Conservation (phyloP, 2,888 invertebrate species). For the Mesorhabditis belari region DNA sequence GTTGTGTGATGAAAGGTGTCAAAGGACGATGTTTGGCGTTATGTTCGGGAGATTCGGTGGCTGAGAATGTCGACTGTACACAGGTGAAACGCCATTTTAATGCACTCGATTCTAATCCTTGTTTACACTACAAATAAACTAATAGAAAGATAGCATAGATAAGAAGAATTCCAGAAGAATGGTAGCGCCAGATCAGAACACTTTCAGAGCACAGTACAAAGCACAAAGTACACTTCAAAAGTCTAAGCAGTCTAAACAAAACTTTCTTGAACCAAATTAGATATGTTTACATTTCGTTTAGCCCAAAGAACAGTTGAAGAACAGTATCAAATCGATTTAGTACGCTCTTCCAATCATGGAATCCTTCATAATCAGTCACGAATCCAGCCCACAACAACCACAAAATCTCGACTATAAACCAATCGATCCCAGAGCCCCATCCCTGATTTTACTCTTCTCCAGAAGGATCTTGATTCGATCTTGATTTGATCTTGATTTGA, state of each 20-base stretch:
- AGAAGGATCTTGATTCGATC: conserved; percentile 6
- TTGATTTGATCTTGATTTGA: conserved; percentile 1
- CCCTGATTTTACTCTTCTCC: conserved; percentile 22
- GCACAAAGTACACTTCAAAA: too few species aligned
- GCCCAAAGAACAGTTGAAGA: too few species aligned
- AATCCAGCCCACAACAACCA: conserved; percentile 13
- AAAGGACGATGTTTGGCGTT: conserved; percentile 22
- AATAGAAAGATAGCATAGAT: too few species aligned
- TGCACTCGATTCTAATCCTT: too few species aligned
- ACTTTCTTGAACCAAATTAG: too few species aligned
- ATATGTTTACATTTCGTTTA: too few species aligned
- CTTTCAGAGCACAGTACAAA: too few species aligned
- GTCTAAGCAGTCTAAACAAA: too few species aligned
- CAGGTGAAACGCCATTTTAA: too few species aligned
- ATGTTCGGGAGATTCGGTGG: conserved; percentile 22
- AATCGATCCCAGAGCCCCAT: conserved; percentile 12
- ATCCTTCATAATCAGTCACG: conserved; percentile 21
- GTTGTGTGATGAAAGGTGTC: conserved; percentile 21
- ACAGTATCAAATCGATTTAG: conserved; percentile 9
- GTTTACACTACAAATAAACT: too few species aligned
- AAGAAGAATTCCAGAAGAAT: too few species aligned
- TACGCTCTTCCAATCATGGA: conserved; percentile 22
- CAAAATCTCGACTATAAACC: conserved; percentile 9
- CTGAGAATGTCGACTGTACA: background rate
- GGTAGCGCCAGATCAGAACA: too few species aligned